These are phyloP conservation scores for Penelope pileata DNA, from an alignment of 2,113 vertebrate species.

Conservation along the genomic window DNA sequence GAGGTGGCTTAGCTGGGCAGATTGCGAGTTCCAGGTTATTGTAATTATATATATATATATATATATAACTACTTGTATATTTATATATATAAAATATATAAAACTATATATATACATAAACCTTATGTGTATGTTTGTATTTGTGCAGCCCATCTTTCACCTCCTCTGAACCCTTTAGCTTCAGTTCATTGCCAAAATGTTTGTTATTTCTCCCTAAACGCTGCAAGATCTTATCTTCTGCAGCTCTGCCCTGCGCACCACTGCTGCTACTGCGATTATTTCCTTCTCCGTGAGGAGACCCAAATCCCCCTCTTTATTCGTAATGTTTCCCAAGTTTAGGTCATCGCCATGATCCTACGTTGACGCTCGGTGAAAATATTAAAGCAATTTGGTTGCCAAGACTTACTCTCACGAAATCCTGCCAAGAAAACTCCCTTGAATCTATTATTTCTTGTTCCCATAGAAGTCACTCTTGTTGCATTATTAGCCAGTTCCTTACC, in stretches of 20 bases:
- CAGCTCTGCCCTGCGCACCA: neutral
- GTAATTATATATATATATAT: too few relatives aligned
- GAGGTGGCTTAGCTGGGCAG: neutral
- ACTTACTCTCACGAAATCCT: neutral
- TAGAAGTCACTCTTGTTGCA: neutral
- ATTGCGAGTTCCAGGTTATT: neutral
- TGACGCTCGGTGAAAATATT: neutral
- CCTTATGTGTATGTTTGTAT: too few relatives aligned
- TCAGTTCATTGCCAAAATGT: too few relatives aligned
- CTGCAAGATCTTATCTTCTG: too few relatives aligned
- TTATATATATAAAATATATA: too few relatives aligned
- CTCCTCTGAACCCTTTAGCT: too few relatives aligned
- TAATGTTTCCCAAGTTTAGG: neutral
- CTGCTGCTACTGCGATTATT: conserved; percentile 15
- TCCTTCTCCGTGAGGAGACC: neutral
- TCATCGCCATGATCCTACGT: neutral
- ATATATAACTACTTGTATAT: too few relatives aligned
- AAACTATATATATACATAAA: too few relatives aligned
- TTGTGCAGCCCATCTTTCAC: too few relatives aligned
- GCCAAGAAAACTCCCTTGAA: neutral
- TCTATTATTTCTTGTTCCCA: neutral
- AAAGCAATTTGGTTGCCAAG: neutral
- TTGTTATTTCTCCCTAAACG: too few relatives aligned
- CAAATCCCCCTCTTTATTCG: neutral
- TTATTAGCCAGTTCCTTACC: neutral